These are phyloP conservation scores for Rhorus exstirpatorius DNA, from an alignment of 2,888 invertebrate species.

Conservation along the genomic window DNA sequence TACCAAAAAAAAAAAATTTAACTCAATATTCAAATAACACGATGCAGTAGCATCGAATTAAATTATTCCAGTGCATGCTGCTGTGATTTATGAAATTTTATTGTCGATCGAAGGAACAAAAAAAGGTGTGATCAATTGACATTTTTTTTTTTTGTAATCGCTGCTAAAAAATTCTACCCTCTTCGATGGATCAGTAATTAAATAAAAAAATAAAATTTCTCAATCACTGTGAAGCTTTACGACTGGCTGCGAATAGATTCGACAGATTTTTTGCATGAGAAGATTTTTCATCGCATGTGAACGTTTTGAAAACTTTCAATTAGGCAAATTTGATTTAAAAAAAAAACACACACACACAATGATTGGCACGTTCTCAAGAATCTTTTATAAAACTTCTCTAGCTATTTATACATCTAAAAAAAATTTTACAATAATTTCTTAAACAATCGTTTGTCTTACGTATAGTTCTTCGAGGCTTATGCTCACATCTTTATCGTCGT, in stretches of 20 bases:
- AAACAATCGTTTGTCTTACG: neutral
- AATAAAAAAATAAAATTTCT: too few species aligned
- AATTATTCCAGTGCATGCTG: constrained; percentile 19
- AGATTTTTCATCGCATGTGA: constrained; percentile 57
- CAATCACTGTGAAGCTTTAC: too few species aligned
- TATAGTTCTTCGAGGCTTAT: constrained; percentile 37
- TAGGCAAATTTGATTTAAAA: neutral
- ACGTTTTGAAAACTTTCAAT: constrained; percentile 17
- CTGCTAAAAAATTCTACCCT: too few species aligned
- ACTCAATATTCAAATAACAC: constrained; percentile 2
- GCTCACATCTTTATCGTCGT: constrained; percentile 28
- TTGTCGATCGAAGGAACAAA: neutral
- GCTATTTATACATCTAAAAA: neutral
- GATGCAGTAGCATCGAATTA: neutral
- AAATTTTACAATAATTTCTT: neutral
- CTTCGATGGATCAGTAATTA: neutral
- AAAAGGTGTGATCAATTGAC: neutral
- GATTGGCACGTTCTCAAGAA: neutral
- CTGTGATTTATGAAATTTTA: neutral
- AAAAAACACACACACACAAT: neutral
- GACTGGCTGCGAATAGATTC: constrained; percentile 27
- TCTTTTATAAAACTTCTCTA: neutral
- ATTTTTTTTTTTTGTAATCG: neutral
- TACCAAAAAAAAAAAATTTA: neutral
- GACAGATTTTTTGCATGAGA: constrained; percentile 40